A percentile compares a stretch with the other conserved stretches of the same genome.
Evolutionary conservation across 2,888 invertebrate species (phyloP).

Genomic region (Ophion slaviceki): DNA sequence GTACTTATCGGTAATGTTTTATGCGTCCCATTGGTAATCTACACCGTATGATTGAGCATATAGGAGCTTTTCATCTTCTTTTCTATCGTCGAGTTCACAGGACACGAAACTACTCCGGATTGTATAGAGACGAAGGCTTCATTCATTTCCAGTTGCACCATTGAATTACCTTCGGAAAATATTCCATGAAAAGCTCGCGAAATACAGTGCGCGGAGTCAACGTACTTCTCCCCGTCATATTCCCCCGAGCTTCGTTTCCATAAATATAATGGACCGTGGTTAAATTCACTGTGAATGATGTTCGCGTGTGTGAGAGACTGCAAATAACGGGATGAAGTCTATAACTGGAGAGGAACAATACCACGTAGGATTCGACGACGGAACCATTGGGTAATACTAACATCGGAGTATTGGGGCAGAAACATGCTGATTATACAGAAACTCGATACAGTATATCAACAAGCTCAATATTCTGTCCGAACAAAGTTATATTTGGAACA

Average conservation of each 20-base stretch:
- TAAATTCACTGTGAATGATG: conserved; percentile 28
- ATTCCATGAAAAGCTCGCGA: conserved; percentile 39
- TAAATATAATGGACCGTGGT: conserved; percentile 39
- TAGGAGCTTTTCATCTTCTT: conserved; percentile 15
- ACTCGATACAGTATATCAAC: conserved; percentile 9
- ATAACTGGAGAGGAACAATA: conserved; percentile 26
- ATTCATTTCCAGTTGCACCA: conserved; percentile 32
- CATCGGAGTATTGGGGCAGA: conserved; percentile 21
- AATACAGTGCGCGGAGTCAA: conserved; percentile 16
- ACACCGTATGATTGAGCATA: not conserved
- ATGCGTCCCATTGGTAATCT: not conserved
- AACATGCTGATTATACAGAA: conserved; percentile 20
- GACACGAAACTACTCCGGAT: not conserved
- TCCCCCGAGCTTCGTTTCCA: conserved; percentile 26
- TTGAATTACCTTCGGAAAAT: conserved; percentile 31
- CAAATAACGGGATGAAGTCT: not conserved
- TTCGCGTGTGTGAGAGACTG: conserved; percentile 3
- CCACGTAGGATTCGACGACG: conserved; percentile 39
- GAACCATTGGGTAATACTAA: conserved; percentile 10
- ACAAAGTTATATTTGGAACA: conserved; percentile 71
- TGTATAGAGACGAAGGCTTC: conserved; percentile 24
- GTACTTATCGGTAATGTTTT: not conserved
- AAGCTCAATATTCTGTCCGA: conserved; percentile 44
- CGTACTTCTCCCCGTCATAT: not conserved
- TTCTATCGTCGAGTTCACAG: not conserved